Evolutionary conservation across 2,797 vertebrate genomes (phyloP), one percentile per base, ranked within the genome.

Genomic region (Ctenochaetus hawaiiensis): DNA sequence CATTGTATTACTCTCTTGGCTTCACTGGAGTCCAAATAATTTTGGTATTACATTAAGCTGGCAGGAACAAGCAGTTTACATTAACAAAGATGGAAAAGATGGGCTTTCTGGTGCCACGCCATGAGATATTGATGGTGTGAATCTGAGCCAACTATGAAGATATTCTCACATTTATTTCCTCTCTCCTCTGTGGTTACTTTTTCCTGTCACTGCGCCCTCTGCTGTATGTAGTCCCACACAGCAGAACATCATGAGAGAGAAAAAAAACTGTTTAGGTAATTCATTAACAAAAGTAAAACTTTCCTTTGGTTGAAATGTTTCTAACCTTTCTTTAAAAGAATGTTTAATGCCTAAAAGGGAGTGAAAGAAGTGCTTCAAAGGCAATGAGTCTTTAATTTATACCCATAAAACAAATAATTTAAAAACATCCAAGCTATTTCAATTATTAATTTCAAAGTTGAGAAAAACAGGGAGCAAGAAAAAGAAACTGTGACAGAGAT

Each of bases 381-480:
- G 43, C 70, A 80, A 82, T 60, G 60, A 69, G 65, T 78, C 60
- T 81, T 85, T 85, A 86, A 88, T 87, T 77, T 63, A 83, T 78
- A 87, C 39, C 58, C 68, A 5, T 80, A 77, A 79, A 82, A 83
- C 69, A 85, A 89, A 87, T 83, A 53, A 89, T 90, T 81, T 58
- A 84, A 83, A 87, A 70, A 80, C 61, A 80, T 74, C 86, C 70
- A 71, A 80, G 57, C 69, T 57, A 45, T 20, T 78, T 92, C 45
- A 87, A 91, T 86, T 77, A 90, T 91, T 92, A 1, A 91, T 83
- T 67, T 53, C 2, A 74, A 81, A 73, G 58, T 87, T 80, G 60
- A 45, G 69, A 83, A 85, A 78, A 75, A 56, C 44, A 69, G 56
- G 66, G 45, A 68, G 20, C 10, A n/a, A 75, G 34, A 71, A 11